Evolutionary conservation across 1,140 invertebrate genomes (phyloP), one percentile per base, ranked within the genome.

Genomic region (Plutomurus gul): DNA sequence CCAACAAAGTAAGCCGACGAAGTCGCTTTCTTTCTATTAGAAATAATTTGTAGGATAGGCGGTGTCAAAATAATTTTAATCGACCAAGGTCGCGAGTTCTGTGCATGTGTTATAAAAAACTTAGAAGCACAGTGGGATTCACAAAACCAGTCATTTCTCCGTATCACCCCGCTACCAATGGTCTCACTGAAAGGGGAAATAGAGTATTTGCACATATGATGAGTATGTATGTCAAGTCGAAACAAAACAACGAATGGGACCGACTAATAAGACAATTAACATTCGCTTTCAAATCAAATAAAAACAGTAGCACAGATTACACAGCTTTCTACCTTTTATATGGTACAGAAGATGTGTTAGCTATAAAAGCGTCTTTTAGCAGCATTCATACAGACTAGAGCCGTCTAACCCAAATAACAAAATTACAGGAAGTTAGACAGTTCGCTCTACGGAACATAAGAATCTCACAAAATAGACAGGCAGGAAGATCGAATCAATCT

Each of bases 231-330:
- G 11, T 40, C 0, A 39, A 71, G 1, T 25, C 30, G 30, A 18
- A 71, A 4, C 36, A 11, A 0, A n/a, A 71, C 22, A 7, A 18
- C 3, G 22, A 36, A 5, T 71, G 65, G 65, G 65, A 71, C 7
- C 1, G 5, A 3, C 13, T 39, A 20, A 25, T 71, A 4, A 16
- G 11, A 1, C 18, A 40, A 40, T 13, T 51, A 5, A 76, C 75
- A 30, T 60, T 60, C 7, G 75, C 75, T 0, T 76, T 65, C n/a
- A 76, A 76, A 18, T 43, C 36, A 7, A 76, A n/a, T 0, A 30
- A 25, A 3, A 2, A 70, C n/a, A 27, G 4, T 0, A 18, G n/a
- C 20, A 76, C 75, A 1, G 56, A 27, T 18, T 65, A 25, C 20
- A 18, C 36, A 1, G 51, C 75, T 25, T 76, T 65, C 18, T 60